phyloP scores from a whole-genome alignment of 1,140 invertebrate genomes.

The Epicauta chinensis region DNA sequence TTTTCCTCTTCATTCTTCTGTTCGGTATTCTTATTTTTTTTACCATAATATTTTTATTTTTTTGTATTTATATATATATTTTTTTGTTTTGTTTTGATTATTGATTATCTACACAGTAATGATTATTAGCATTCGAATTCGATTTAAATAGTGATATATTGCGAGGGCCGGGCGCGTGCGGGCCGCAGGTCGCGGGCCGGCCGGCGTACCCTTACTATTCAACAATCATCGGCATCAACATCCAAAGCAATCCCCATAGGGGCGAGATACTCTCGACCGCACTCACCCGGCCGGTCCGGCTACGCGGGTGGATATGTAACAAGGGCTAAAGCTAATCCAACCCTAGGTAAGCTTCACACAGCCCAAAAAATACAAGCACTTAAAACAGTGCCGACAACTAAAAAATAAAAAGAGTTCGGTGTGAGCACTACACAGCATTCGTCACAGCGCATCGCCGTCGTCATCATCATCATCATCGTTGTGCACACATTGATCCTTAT shows the following conservation, averaged over 20 bases:
- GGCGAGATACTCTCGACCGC: conserved; percentile 29
- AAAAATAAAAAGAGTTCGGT: conserved; percentile 38
- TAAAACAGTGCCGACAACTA: conserved; percentile 45
- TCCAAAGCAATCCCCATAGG: conserved; percentile 5
- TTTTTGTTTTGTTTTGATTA: conserved; percentile 35
- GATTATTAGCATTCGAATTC: conserved; percentile 41
- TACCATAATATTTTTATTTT: background rate
- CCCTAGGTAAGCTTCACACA: conserved; percentile 46
- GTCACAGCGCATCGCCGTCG: conserved; percentile 13
- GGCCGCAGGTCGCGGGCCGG: conserved; percentile 12
- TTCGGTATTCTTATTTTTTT: conserved; percentile 3
- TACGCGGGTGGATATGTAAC: conserved; percentile 45
- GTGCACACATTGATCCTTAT: too few relatives aligned
- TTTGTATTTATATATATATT: conserved; percentile 30
- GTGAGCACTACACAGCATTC: conserved; percentile 44
- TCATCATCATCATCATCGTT: too few relatives aligned
- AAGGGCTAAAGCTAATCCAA: conserved; percentile 46
- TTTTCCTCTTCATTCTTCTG: background rate
- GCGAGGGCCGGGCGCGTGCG: conserved; percentile 31
- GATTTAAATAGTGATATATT: conserved; percentile 41
- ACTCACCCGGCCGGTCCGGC: conserved; percentile 35
- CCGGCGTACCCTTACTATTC: conserved; percentile 13
- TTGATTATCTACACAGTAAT: conserved; percentile 45
- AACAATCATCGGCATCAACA: too few relatives aligned
- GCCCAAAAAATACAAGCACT: conserved; percentile 45